Conservation (phyloP, 1,140 invertebrate species). For the Elymnias hypermnestra region DNA sequence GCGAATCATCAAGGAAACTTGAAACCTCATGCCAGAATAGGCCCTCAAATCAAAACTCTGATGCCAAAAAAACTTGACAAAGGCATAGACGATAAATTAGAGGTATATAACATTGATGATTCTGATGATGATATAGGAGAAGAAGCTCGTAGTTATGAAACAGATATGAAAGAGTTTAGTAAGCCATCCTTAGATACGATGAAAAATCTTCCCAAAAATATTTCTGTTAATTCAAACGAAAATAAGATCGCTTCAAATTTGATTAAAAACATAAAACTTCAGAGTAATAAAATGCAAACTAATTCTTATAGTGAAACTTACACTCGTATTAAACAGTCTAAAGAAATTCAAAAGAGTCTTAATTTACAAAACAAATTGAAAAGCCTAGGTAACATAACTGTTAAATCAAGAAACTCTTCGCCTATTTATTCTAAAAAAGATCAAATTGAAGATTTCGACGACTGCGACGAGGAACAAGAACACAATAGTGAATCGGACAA, state of each 20-base stretch:
- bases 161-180: no score
- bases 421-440: conserved; percentile 8
- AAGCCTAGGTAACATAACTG: conserved; percentile 46
- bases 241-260: conserved; percentile 13
- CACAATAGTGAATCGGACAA: conserved; percentile 37
- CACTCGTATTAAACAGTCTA: conserved; percentile 22
- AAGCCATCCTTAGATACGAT: no score
- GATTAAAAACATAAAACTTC: conserved; percentile 5
- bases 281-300: not conserved
- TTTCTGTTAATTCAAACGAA: conserved; percentile 34
- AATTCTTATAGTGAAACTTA: not conserved
- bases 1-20: not conserved
- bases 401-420: conserved; percentile 41
- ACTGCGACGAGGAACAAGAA: conserved; percentile 26
- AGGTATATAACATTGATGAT: conserved; percentile 63
- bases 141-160: no score
- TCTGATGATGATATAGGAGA: conserved; percentile 41
- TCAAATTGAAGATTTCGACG: conserved; percentile 15
- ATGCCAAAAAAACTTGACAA: conserved; percentile 11
- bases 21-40: not conserved
- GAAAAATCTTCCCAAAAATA: conserved; percentile 38
- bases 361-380: conserved; percentile 46
- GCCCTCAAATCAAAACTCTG: not conserved
- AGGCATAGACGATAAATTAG: conserved; percentile 39
- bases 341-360: conserved; percentile 34